phyloP scores from a whole-genome alignment of 2,113 vertebrate genomes.

The Numenius arquata region DNA sequence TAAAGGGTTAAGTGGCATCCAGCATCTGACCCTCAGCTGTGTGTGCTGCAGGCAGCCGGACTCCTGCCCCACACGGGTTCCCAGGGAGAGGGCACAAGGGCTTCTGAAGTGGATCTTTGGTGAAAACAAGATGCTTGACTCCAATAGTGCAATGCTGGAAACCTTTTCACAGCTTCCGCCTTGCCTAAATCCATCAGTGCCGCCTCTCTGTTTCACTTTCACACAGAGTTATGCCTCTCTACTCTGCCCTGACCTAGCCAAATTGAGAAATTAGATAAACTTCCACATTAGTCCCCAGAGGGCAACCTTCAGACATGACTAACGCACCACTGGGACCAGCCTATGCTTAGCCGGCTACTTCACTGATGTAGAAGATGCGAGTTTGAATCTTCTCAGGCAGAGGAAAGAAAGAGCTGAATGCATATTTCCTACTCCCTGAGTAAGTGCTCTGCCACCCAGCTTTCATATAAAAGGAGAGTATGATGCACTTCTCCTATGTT shows the following conservation, averaged over 20 bases:
- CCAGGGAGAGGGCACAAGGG: neutral
- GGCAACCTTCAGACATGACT: neutral
- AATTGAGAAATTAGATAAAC: neutral
- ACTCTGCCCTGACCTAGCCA: neutral
- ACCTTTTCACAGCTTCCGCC: neutral
- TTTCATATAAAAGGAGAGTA: neutral
- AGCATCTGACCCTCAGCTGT: neutral
- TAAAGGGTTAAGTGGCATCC: neutral
- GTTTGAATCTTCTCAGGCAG: neutral
- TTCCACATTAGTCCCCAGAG: neutral
- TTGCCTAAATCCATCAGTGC: neutral
- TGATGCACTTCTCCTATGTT: neutral
- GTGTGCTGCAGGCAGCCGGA: neutral
- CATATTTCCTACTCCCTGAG: neutral
- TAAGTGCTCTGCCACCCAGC: neutral
- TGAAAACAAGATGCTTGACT: neutral
- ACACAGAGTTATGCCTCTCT: neutral
- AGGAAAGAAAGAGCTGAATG: neutral
- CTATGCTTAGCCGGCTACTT: neutral
- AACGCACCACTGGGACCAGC: neutral
- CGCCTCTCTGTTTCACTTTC: neutral
- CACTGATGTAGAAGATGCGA: neutral
- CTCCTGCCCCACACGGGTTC: accelerated
- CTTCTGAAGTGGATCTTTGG: neutral
- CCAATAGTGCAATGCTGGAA: neutral